Base-by-base conservation (phyloP, 2,888 invertebrate genomes). In the Calameuta pallipes region DNA sequence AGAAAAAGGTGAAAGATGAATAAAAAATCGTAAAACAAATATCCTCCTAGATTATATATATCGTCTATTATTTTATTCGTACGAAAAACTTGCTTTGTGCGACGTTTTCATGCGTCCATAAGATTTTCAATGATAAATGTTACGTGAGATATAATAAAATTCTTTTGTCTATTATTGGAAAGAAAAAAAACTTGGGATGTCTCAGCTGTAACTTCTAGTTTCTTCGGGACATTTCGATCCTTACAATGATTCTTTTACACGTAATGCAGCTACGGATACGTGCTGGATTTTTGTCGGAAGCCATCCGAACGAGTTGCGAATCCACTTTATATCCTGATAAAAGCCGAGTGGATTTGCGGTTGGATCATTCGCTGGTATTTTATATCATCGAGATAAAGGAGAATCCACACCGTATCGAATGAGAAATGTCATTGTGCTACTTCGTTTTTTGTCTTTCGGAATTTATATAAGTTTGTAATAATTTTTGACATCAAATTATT, bases 311-410 rank as follows among this genome's bases (percentile, higher is more conserved):
- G 31, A 30, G 71, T 15, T 71, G 33, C 33, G 33, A 74, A 74
- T 74, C 33, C 69, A 56, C 56, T 73, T 74, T 77, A 75, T 75
- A 76, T 75, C 74, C 74, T 35, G 74, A 71, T 71, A 41, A 76
- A 77, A 81, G 79, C 77, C 75, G 35, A 73, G 37, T 73, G 75
- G 81, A 81, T 81, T 80, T 81, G 79, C 75, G 75, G 75, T 71
- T 73, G 81, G 81, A 80, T 81, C 77, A 80, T 76, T 76, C 69
- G 68, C 69, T 74, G 71, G 41, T 74, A 75, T 76, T 75, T 76
- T 77, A 76, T 77, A 75, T 41, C 34, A 33, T 68, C 75, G 71
- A 31, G 30, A 70, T 69, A 77, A 71, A 71, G 71, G 71, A 30
- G 71, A 71, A 71, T 33, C 31, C 31, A 34, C 71, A 23, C 31